Base-by-base conservation (phyloP, 2,113 vertebrate genomes). In the Tretioscincus oriximinensis region DNA sequence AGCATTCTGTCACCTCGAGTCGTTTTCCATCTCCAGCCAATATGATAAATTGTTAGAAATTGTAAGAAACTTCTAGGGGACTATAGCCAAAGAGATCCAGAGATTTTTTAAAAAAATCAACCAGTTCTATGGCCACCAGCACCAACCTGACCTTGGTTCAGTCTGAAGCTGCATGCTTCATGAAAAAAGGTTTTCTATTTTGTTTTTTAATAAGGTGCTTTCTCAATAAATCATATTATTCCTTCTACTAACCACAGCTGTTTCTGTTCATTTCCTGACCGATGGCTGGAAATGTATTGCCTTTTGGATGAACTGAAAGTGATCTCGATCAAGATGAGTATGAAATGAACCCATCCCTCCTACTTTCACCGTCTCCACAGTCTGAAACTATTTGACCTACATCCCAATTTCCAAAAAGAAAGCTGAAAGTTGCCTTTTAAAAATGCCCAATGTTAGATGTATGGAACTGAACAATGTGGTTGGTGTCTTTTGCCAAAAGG, bases 401-500 rank as follows among this genome's bases (percentile, higher is more conserved):
- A 35, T 76, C 51, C 61, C 41, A 20, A 3, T 47, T 66, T 31
- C 14, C 12, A 16, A 29, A 61, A 24, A 28, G 47, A 29, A 16
- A 29, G 45, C 21, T 28, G 67, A 31, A 54, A 20, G 20, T 24
- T 41, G 35, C 35, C 35, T 20, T 60, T 70, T 61, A 61, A 79
- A 66, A 81, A 7, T n/a, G 35, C n/a, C 64, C 68, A 64, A 72
- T 69, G 58, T 72, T 77, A 74, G 35, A 35, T 65, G 73, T 67
- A 45, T 80, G 45, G 35, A 83, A 51, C 20, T 61, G 45, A 69
- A 77, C 4, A 69, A 84, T 83, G 76, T 18, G 80, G 60, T 47
- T 18, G 80, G 60, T 47, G 74, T 18, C 5, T 87, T 26, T 9
- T 16, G 70, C 78, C 87, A 78, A 85, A 84, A 54, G 35, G 75